Evolutionary conservation across 2,113 vertebrate genomes (phyloP).

Genomic region (Muntiacus muntjak): DNA sequence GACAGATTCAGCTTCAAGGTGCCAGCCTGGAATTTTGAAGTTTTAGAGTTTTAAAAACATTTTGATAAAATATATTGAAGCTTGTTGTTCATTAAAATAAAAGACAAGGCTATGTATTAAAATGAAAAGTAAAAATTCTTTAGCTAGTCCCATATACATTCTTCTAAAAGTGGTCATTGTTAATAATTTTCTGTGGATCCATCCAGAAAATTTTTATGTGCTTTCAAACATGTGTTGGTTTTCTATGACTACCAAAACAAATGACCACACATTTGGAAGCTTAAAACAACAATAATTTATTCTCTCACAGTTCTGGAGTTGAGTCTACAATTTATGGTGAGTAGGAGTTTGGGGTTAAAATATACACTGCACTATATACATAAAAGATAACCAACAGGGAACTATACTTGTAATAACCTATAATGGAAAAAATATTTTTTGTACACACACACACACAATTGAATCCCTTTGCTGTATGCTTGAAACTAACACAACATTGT

Average conservation of each 20-base stretch:
- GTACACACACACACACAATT: not conserved
- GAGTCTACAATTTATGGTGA: not conserved
- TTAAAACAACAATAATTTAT: not conserved
- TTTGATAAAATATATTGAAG: not conserved
- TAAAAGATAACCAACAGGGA: not conserved
- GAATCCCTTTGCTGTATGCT: not conserved
- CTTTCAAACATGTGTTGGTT: not conserved
- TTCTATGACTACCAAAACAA: not conserved
- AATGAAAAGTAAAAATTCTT: not conserved
- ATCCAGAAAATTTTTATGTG: not conserved
- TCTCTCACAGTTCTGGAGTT: not conserved
- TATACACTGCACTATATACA: not conserved
- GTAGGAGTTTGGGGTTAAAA: not conserved
- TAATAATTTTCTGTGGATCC: not conserved
- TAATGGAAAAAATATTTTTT: not conserved
- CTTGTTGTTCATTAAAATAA: not conserved
- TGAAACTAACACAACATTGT: not conserved
- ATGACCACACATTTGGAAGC: not conserved
- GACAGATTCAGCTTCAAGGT: not conserved
- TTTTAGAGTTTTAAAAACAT: not conserved
- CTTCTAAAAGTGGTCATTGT: not conserved
- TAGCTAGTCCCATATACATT: not conserved
- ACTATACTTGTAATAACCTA: not conserved
- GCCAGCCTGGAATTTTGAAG: not conserved
- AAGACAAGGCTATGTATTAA: not conserved